Conservation (phyloP, 2,797 vertebrate species). For the Alosa sapidissima region DNA sequence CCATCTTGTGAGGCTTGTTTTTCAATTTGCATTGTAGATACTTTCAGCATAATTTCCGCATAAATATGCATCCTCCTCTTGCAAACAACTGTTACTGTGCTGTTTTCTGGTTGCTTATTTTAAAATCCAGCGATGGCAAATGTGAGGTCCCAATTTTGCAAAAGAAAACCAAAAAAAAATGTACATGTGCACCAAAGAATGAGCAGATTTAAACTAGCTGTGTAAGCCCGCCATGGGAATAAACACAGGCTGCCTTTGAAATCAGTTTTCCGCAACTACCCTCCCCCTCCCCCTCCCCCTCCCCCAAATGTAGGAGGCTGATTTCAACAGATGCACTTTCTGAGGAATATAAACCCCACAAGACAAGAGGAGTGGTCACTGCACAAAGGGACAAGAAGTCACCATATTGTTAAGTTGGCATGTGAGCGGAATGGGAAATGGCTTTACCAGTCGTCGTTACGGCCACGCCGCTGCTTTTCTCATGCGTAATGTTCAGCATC, state of each 20-base stretch:
- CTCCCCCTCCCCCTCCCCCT: neutral
- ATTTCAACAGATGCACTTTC: neutral
- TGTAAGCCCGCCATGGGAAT: constrained; percentile 49
- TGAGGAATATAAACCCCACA: neutral
- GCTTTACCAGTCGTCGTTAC: constrained; percentile 63
- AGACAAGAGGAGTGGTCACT: constrained; percentile 12
- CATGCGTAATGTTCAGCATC: constrained; percentile 68
- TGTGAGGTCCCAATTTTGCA: constrained; percentile 15
- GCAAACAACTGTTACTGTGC: constrained; percentile 41
- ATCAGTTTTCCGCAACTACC: neutral
- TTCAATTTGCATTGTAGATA: constrained; percentile 64
- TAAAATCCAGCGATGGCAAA: constrained; percentile 52
- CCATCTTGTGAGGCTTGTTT: constrained; percentile 54
- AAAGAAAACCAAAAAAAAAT: constrained; percentile 38
- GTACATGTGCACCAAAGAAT: constrained; percentile 52
- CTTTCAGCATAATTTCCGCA: constrained; percentile 53
- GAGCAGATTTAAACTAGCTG: constrained; percentile 40
- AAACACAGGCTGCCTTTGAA: constrained; percentile 51
- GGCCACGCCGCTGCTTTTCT: constrained; percentile 47
- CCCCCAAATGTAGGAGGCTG: neutral
- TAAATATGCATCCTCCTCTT: constrained; percentile 56
- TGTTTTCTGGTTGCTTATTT: constrained; percentile 42
- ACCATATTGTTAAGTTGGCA: constrained; percentile 31
- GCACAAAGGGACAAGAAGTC: constrained; percentile 21
- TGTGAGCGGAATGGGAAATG: constrained; percentile 41